Percentiles rank a stretch among this genome's conserved stretches.
phyloP scores from a whole-genome alignment of 2,797 vertebrate species.

The Monodelphis domestica region DNA sequence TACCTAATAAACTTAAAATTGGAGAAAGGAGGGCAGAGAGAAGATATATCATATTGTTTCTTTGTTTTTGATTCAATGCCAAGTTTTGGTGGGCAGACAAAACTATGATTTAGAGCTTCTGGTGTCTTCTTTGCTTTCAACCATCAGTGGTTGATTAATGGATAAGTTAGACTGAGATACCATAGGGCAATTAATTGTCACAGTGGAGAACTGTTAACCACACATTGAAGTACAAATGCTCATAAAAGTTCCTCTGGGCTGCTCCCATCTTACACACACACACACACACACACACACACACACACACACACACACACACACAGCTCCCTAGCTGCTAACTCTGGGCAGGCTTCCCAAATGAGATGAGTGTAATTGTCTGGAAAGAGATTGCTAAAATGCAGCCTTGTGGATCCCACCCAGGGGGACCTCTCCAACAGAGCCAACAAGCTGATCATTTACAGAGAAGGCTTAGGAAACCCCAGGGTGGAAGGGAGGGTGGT shows the following conservation, averaged over 20 bases:
- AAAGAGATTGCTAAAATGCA: constrained; percentile 58
- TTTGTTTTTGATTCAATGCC: neutral
- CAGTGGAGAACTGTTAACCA: constrained; percentile 43
- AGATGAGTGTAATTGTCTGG: constrained; percentile 55
- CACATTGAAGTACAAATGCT: constrained; percentile 41
- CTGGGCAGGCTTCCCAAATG: constrained; percentile 57
- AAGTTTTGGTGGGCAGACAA: neutral
- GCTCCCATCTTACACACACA: neutral
- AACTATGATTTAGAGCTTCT: constrained; percentile 29
- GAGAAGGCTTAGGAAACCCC: constrained; percentile 4
- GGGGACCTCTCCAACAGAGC: constrained; percentile 13
- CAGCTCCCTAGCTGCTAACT: constrained; percentile 32
- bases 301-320: neutral
- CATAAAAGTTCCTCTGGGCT: neutral
- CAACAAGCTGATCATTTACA: neutral
- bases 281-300: neutral
- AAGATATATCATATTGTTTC: neutral
- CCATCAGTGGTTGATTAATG: constrained; percentile 33
- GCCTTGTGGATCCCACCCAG: neutral
- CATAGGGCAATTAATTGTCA: neutral
- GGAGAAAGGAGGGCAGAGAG: neutral
- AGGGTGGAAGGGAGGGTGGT: neutral
- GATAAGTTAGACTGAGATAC: neutral
- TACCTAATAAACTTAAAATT: neutral
- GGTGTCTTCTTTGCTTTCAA: constrained; percentile 27